phyloP scores from a whole-genome alignment of 2,113 vertebrate species.

The Oenanthe oenanthe region DNA sequence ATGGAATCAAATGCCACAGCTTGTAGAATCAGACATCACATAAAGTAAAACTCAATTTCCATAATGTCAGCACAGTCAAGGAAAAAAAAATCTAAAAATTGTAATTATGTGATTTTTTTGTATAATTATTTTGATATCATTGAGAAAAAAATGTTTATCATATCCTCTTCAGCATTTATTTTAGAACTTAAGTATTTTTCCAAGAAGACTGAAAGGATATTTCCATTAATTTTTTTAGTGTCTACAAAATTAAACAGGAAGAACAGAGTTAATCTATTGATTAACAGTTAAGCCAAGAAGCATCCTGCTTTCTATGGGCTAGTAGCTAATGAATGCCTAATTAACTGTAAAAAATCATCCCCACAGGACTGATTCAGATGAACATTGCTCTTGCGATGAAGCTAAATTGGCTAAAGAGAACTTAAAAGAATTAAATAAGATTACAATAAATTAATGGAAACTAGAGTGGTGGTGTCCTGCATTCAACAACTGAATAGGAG shows the following conservation, averaged over 20 bases:
- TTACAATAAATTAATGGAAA: background rate
- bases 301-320: background rate
- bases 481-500: background rate
- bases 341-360: background rate
- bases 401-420: background rate
- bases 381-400: background rate
- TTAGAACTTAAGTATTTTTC: background rate
- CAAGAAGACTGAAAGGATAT: background rate
- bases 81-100: background rate
- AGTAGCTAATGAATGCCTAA: conserved; percentile 4
- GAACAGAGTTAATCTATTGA: background rate
- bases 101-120: background rate
- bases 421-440: background rate
- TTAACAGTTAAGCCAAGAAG: background rate
- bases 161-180: background rate
- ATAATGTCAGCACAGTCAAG: background rate
- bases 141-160: background rate
- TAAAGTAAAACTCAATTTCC: background rate
- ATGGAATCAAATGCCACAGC: background rate
- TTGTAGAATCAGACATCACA: background rate
- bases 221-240: background rate
- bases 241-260: background rate
- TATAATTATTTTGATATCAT: background rate
- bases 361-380: background rate
- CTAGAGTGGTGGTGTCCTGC: background rate